These are phyloP conservation scores for Linepithema humile DNA, from an alignment of 1,140 invertebrate genomes.

Conservation along the genomic window DNA sequence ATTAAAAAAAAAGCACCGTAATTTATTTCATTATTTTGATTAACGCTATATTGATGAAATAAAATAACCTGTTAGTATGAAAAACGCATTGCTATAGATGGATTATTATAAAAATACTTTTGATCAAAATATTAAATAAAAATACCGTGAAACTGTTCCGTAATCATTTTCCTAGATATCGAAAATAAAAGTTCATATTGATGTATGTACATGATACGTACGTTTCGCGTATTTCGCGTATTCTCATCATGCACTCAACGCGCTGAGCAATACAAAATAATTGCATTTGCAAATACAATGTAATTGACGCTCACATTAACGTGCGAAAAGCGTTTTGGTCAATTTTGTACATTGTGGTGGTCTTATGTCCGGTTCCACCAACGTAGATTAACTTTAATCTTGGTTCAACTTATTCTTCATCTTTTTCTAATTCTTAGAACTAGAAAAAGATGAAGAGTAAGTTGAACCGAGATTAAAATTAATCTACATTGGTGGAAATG, in stretches of 20 bases:
- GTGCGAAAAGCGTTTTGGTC: background rate
- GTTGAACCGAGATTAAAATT: no score
- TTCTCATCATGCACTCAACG: background rate
- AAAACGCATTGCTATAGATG: background rate
- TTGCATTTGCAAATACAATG: background rate
- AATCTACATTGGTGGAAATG: no score
- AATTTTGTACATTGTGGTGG: background rate
- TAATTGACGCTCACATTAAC: background rate
- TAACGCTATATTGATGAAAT: background rate
- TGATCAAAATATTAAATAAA: background rate
- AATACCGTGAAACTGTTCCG: no score
- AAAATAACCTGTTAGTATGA: no score
- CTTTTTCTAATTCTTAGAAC: no score
- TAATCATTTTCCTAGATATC: background rate
- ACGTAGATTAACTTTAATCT: no score
- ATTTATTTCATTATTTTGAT: background rate
- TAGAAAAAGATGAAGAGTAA: no score
- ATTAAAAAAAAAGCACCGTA: background rate
- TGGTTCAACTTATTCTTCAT: no score
- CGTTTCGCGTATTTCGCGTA: background rate
- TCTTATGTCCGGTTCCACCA: no score
- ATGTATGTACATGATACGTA: background rate
- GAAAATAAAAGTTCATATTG: background rate
- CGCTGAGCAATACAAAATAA: background rate
- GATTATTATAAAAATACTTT: conserved; percentile 1